A percentile compares a stretch with the other conserved stretches of the same genome.
phyloP scores from a whole-genome alignment of 2,888 invertebrate genomes.

The Agrochola circellaris region DNA sequence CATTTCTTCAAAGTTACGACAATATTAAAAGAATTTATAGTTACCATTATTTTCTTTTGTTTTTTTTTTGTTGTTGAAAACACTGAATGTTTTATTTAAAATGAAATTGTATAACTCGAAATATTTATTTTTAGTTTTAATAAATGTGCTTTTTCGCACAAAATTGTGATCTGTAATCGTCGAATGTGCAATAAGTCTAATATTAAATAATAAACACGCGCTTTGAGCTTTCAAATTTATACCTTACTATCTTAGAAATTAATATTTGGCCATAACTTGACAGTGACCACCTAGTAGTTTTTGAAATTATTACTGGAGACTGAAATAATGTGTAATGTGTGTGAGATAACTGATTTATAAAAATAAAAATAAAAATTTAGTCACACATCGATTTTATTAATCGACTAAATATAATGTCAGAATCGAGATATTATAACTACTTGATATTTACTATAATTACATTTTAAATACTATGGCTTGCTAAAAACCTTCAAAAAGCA shows the following conservation, averaged over 20 bases:
- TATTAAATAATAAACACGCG: slow-evolving; percentile 72
- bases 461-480: background rate
- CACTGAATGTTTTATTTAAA: slow-evolving; percentile 65
- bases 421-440: background rate
- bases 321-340: too few relatives aligned
- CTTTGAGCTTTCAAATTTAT: slow-evolving; percentile 76
- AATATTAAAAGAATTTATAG: slow-evolving; percentile 66
- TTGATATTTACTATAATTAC: background rate
- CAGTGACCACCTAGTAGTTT: slow-evolving; percentile 71
- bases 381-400: background rate
- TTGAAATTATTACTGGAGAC: slow-evolving; percentile 53
- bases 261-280: slow-evolving; percentile 73
- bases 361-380: background rate
- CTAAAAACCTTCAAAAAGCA: background rate
- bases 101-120: slow-evolving; percentile 64
- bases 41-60: slow-evolving; percentile 71
- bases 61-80: slow-evolving; percentile 63
- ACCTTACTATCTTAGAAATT: slow-evolving; percentile 69
- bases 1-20: slow-evolving; percentile 70
- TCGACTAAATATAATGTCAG: background rate
- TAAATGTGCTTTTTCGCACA: slow-evolving; percentile 77
- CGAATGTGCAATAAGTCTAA: slow-evolving; percentile 77
- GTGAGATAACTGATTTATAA: background rate
- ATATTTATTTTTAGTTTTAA: slow-evolving; percentile 71
- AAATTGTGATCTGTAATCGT: slow-evolving; percentile 76